Evolutionary conservation across 2,888 invertebrate species (phyloP), one percentile per base, ranked within the genome.

Genomic region (Sceliomorpha sp.): DNA sequence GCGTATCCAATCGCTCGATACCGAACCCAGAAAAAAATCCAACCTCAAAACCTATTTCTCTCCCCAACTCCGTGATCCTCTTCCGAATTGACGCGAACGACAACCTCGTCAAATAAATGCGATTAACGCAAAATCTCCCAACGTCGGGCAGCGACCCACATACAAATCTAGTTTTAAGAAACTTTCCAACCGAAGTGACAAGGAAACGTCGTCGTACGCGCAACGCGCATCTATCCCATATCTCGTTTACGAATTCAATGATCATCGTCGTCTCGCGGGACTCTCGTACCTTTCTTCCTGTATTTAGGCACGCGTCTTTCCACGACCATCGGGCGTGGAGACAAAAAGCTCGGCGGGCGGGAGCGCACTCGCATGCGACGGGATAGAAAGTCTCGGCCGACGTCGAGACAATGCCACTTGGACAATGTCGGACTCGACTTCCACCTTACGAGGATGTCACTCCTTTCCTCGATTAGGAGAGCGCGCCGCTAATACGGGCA

Each of bases 231-330:
- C 58, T 39, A 39, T 63, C 39, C 40, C 53, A 63, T 59, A 64
- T 71, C 67, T 20, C 72, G 71, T 78, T 79, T 76, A 56, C 74
- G 64, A n/a, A 75, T 69, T 51, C 67, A 73, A 47, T 47, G 72
- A 74, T 70, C 68, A 10, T 20, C 53, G 45, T 20, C 53, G 45
- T 58, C 50, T 37, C 32, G 69, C 51, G 45, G 56, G 70, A 75
- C 77, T 82, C n/a, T n/a, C n/a, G n/a, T n/a, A n/a, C n/a, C n/a
- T 82, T 84, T 82, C 79, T 81, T 79, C 80, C 81, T 78, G 76
- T 70, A 78, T 77, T 82, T 81, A 77, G 77, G 78, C 80, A 78
- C 79, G 78, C 70, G 76, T 73, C 75, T 64, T 51, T 42, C 72
- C 37, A 48, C 32, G 56, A 58, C n/a, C n/a, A n/a, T n/a, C 67